Percentiles rank a stretch among this genome's conserved stretches.
These are phyloP conservation scores for Ectropis crepuscularia DNA, from an alignment of 2,888 invertebrate species.

Conservation along the genomic window DNA sequence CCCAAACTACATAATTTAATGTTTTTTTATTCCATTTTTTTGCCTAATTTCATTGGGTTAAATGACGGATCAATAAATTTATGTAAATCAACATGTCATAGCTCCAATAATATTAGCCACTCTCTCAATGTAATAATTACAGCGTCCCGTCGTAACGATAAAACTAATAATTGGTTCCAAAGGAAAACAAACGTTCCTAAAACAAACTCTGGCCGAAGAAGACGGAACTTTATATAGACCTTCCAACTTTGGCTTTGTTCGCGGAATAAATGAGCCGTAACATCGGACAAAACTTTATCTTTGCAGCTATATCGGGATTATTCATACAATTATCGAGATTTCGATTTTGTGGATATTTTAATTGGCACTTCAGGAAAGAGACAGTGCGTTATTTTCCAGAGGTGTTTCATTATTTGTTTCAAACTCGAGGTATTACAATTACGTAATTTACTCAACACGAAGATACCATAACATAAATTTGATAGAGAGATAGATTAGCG, in stretches of 20 bases:
- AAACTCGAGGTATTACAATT: no score
- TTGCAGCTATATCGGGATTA: constrained; percentile 34
- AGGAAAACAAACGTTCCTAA: constrained; percentile 37
- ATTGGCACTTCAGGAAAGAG: constrained; percentile 3
- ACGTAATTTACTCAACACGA: no score
- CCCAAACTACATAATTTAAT: no score
- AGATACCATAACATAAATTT: no score
- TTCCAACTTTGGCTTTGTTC: constrained; percentile 42
- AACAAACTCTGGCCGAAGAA: constrained; percentile 44
- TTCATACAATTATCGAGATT: constrained; percentile 13
- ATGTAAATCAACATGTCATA: no score
- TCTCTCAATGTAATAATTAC: background rate
- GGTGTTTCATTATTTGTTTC: no score
- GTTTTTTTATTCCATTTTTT: no score
- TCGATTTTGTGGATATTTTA: constrained; percentile 10
- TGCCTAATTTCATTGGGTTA: no score
- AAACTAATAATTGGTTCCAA: constrained; percentile 28
- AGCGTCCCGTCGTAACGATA: background rate
- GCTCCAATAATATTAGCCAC: no score
- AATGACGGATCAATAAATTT: no score
- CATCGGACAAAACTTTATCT: constrained; percentile 33
- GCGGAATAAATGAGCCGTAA: constrained; percentile 40
- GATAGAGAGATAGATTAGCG: no score
- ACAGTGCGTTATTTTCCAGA: no score
- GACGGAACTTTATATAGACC: constrained; percentile 41